These are phyloP conservation scores for Littorina saxatilis DNA, from an alignment of 1,140 invertebrate genomes.

Conservation along the genomic window DNA sequence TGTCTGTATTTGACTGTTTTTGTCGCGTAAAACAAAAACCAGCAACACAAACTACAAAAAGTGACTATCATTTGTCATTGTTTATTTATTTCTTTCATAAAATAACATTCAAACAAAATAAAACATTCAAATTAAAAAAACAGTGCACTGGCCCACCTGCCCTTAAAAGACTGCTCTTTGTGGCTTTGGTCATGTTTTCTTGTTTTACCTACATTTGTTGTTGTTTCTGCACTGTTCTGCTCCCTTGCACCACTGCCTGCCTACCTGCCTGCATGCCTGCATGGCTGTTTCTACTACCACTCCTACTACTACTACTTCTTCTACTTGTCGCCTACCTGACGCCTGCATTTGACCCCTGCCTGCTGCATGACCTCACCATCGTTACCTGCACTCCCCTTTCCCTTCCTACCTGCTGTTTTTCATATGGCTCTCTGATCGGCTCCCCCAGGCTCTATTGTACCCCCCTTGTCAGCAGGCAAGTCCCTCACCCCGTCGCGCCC, in stretches of 20 bases:
- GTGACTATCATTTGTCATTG: too few species aligned
- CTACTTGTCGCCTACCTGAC: neutral
- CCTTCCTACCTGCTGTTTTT: neutral
- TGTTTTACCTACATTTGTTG: neutral
- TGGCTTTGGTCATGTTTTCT: neutral
- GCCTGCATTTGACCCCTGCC: neutral
- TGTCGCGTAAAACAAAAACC: too few species aligned
- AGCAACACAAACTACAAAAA: too few species aligned
- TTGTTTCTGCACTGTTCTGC: neutral
- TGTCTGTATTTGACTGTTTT: too few species aligned
- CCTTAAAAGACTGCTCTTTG: too few species aligned
- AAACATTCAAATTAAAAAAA: too few species aligned
- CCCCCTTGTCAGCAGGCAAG: conserved; percentile 35
- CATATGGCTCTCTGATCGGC: neutral
- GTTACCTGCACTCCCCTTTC: neutral
- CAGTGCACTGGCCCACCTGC: too few species aligned
- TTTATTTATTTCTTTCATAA: too few species aligned
- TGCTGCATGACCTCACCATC: neutral
- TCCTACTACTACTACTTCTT: neutral
- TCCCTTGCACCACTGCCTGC: neutral
- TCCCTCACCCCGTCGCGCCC: conserved; percentile 53
- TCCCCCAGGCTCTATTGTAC: conserved; percentile 32
- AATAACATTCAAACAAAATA: too few species aligned
- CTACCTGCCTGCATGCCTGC: conserved; percentile 19
- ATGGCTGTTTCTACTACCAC: neutral